These are phyloP conservation scores for Petrocephalus zakoni DNA, from an alignment of 2,113 vertebrate species.

Conservation along the genomic window DNA sequence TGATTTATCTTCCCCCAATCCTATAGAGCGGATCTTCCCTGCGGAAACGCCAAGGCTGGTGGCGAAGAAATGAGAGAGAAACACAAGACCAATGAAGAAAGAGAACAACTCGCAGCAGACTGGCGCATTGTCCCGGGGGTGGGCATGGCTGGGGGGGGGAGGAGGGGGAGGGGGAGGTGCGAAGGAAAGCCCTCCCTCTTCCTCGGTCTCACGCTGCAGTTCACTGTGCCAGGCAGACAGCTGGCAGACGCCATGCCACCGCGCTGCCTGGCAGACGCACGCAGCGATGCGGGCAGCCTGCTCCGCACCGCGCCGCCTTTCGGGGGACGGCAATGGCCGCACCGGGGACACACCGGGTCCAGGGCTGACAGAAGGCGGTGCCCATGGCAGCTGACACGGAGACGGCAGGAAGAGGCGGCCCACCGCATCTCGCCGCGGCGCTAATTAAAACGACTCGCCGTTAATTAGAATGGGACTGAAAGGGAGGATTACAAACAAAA, in stretches of 20 bases:
- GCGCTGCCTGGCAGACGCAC: conserved; percentile 31
- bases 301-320: conserved; percentile 29
- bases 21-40: neutral
- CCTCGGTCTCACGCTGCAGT: conserved; percentile 9
- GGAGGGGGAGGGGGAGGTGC: conserved; percentile 37
- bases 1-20: neutral
- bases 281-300: neutral
- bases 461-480: conserved; percentile 51
- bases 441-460: conserved; percentile 53
- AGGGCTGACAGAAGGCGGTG: conserved; percentile 35
- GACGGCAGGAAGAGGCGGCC: conserved; percentile 35
- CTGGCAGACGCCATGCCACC: conserved; percentile 58
- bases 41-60: neutral
- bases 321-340: conserved; percentile 30
- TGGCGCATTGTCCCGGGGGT: conserved; percentile 44
- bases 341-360: neutral
- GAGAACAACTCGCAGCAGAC: conserved; percentile 42
- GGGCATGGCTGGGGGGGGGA: conserved; percentile 26
- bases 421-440: conserved; percentile 25
- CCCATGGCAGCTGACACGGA: conserved; percentile 42
- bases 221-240: conserved; percentile 56
- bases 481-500: conserved; percentile 37
- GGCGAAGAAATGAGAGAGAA: neutral
- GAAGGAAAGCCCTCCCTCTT: conserved; percentile 21
- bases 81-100: conserved; percentile 30